Percentiles rank a stretch among this genome's conserved stretches.
phyloP scores from a whole-genome alignment of 2,797 vertebrate genomes.

The Thaleichthys pacificus region DNA sequence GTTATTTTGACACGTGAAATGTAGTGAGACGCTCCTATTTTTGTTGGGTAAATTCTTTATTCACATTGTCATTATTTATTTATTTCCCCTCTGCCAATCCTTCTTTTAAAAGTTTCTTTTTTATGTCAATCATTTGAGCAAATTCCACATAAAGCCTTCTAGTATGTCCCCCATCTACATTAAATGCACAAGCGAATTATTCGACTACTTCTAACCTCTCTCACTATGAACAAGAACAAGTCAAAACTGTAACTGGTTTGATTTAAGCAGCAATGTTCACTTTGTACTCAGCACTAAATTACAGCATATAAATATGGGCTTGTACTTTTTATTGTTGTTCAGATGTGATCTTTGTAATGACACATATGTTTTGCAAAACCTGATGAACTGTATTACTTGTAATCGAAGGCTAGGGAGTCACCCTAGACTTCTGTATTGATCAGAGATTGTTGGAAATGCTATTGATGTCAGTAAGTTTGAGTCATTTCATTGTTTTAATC shows the following conservation, averaged over 20 bases:
- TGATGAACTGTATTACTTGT: conserved; percentile 33
- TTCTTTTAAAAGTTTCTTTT: too few relatives aligned
- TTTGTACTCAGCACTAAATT: conserved; percentile 54
- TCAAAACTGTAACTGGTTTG: conserved; percentile 44
- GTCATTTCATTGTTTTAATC: conserved; percentile 55
- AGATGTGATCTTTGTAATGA: conserved; percentile 35
- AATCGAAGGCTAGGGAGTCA: conserved; percentile 31
- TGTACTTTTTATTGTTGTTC: conserved; percentile 14
- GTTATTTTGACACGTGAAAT: too few relatives aligned
- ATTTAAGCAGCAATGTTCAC: conserved; percentile 57
- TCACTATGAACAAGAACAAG: conserved; percentile 42
- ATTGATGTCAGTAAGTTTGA: conserved; percentile 72
- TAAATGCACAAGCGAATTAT: too few relatives aligned
- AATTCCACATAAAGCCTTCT: too few relatives aligned
- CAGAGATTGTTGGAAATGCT: conserved; percentile 44
- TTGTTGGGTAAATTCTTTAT: too few relatives aligned
- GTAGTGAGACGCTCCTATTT: too few relatives aligned
- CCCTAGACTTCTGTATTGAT: conserved; percentile 36
- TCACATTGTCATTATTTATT: too few relatives aligned
- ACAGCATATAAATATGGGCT: conserved; percentile 5
- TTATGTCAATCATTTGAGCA: too few relatives aligned
- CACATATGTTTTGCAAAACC: conserved; percentile 23
- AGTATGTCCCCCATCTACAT: too few relatives aligned
- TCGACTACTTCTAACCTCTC: too few relatives aligned
- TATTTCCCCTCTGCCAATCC: too few relatives aligned